Conservation (phyloP, 2,113 vertebrate species). For the Romanogobio albipinnatus region DNA sequence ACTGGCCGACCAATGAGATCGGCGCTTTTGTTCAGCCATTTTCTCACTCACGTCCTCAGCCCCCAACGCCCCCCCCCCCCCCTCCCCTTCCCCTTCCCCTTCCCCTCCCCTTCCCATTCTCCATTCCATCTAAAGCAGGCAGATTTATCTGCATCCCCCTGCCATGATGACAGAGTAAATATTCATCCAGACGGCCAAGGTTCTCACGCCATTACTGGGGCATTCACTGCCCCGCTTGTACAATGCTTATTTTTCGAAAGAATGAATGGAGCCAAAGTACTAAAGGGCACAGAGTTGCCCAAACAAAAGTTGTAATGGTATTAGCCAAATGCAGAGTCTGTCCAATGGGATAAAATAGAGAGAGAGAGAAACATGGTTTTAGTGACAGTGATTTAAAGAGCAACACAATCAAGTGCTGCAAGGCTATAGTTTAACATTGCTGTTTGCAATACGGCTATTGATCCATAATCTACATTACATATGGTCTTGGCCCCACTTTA, state of each 20-base stretch:
- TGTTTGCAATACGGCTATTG: not conserved
- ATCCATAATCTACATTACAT: too few species aligned
- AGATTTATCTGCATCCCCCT: constrained; percentile 77
- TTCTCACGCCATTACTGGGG: constrained; percentile 74
- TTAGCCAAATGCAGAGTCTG: constrained; percentile 63
- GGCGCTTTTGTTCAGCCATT: too few species aligned
- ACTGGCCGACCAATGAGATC: too few species aligned
- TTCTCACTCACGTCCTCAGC: constrained; percentile 25
- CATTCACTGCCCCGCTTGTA: constrained; percentile 72
- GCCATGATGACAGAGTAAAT: constrained; percentile 79
- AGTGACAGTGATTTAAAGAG: constrained; percentile 42
- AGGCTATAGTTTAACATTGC: constrained; percentile 66
- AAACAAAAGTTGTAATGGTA: constrained; percentile 74
- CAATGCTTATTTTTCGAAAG: constrained; percentile 78
- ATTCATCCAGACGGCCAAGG: constrained; percentile 77
- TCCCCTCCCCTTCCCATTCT: constrained; percentile 22
- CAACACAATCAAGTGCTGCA: constrained; percentile 19
- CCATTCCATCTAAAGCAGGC: constrained; percentile 55
- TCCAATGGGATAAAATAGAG: constrained; percentile 56
- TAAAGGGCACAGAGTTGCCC: constrained; percentile 76
- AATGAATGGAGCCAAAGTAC: constrained; percentile 77
- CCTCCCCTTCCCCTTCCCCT: constrained; percentile 28
- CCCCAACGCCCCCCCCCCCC: too few species aligned
- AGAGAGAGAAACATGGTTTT: not conserved
- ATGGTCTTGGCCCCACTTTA: too few species aligned